Evolutionary conservation across 2,113 vertebrate species (phyloP).

Genomic region (Oreochromis niloticus): DNA sequence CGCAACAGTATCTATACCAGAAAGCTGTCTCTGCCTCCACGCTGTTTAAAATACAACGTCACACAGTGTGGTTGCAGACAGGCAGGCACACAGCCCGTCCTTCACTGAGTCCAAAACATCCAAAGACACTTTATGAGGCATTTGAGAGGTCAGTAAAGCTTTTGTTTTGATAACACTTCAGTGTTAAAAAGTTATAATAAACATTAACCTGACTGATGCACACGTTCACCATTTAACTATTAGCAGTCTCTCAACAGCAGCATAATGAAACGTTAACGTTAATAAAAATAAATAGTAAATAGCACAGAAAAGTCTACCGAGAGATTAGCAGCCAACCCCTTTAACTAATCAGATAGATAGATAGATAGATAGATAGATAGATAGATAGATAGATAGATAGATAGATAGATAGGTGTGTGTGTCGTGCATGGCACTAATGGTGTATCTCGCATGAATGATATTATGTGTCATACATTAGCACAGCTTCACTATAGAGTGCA

Average conservation of each 20-base stretch:
- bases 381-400: too few species aligned
- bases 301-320: neutral
- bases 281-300: neutral
- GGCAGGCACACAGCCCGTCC: neutral
- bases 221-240: neutral
- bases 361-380: fast-evolving
- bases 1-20: neutral
- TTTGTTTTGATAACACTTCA: neutral
- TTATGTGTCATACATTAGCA: neutral
- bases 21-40: neutral
- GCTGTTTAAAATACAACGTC: neutral
- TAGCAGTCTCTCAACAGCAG: neutral
- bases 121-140: neutral
- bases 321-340: neutral
- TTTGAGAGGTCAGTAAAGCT: neutral
- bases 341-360: neutral
- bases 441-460: neutral
- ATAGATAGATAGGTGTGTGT: neutral
- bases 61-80: neutral
- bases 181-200: neutral
- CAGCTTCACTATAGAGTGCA: neutral
- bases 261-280: neutral
- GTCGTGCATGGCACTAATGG: neutral
- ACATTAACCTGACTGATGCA: neutral
- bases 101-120: neutral